Conservation (phyloP, 1,140 invertebrate genomes). For the Dufourea novaeangliae region DNA sequence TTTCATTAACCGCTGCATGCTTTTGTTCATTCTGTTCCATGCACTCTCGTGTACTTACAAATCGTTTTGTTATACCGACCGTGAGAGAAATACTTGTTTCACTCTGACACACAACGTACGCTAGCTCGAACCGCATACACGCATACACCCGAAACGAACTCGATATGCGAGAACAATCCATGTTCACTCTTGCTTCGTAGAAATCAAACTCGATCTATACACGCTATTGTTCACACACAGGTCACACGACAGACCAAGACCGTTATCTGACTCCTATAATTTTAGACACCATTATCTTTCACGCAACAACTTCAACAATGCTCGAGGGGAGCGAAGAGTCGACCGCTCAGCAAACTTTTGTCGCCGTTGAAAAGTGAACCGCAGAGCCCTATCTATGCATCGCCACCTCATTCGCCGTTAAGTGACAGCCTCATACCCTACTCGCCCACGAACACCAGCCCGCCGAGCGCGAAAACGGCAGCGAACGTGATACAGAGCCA, state of each 20-base stretch:
- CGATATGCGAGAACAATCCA: background rate
- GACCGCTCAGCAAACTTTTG: conserved; percentile 84
- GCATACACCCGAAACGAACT: background rate
- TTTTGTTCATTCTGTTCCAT: conserved; percentile 43
- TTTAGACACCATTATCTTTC: conserved; percentile 84
- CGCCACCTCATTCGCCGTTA: conserved; percentile 91
- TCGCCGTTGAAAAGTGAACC: conserved; percentile 89
- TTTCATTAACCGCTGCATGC: conserved; percentile 36
- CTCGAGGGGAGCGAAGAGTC: conserved; percentile 83
- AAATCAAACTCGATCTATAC: conserved; percentile 32
- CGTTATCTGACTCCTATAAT: conserved; percentile 51
- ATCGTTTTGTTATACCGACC: conserved; percentile 23
- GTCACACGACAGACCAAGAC: background rate
- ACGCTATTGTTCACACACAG: conserved; percentile 15
- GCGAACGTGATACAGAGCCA: conserved; percentile 79
- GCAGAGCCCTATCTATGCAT: conserved; percentile 91
- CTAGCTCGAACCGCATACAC: background rate
- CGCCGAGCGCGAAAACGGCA: conserved; percentile 78
- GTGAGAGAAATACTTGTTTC: conserved; percentile 2
- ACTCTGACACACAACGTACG: background rate
- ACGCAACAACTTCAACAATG: conserved; percentile 90
- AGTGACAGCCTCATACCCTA: conserved; percentile 84
- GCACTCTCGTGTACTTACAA: conserved; percentile 46
- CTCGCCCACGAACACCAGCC: conserved; percentile 79
- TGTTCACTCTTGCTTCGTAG: background rate